Base-by-base conservation (phyloP, 2,888 invertebrate genomes). In the Flexamia atlantica region DNA sequence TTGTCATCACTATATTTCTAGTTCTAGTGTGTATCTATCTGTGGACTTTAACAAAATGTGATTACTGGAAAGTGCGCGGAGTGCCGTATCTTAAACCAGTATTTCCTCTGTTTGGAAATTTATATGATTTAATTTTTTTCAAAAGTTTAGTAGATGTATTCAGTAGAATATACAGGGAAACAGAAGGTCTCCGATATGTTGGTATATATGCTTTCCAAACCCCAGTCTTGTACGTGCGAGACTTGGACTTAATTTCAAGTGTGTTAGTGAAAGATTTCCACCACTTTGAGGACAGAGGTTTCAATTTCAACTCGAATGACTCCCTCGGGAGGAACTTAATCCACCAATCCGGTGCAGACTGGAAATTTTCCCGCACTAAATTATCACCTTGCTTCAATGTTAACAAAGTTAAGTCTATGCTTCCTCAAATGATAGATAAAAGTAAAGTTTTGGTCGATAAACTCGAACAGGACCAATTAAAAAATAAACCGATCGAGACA, bases 191-290 rank as follows among this genome's bases (percentile, higher is more conserved):
- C n/a, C 57, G 57, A 0, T 79, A 14, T 28, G 32, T 76, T 1
- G 76, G 76, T 1, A 76, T 76, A 28, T 76, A 76, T n/a, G 76
- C 76, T 9, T 79, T 28, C n/a, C 79, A 32, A 25, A 53, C 79
- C 23, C 79, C 79, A 5, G 79, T 79, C 14, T 85, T 92, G 0
- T 86, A 92, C 0, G 85, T 92, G 0, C 88, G 90, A 50, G 90
- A 90, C 86, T 91, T 91, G 0, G 90, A 91, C 60, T 70, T 92
- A 0, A 90, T 92, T n/a, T 91, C 91, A 84, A 87, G 89, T 0
- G 88, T 92, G 23, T 86, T 92, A 84, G 89, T 91, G 3, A 90
- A 90, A 60, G 91, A 92, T 86, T 92, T 92, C 84, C 88, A 90
- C 0, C 88, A 90, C 85, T 92, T 92, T 86, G 88, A 89, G 0